Base-by-base conservation (phyloP, 2,888 invertebrate species). In the Synanthedon tipuliformis region DNA sequence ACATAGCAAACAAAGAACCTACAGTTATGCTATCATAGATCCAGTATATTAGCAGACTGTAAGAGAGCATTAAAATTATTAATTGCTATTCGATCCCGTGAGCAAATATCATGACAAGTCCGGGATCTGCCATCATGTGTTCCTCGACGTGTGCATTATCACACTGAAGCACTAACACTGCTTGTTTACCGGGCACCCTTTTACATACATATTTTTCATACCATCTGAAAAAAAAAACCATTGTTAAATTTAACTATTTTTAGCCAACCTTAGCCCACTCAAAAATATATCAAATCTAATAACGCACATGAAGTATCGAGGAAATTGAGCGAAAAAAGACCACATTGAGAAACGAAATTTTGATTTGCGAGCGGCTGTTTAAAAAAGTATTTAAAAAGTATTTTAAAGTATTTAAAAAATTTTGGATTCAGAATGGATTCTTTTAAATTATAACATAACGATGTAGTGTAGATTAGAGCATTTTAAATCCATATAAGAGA, bases 41-140 rank as follows among this genome's bases (percentile, higher is more conserved):
- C 27, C 27, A 27, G 7, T 27, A 27, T 27, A 7, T 7, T 7
- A 5, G 27, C 27, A 27, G 27, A 34, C 34, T 2, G 10, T 34
- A 48, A 45, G 34, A 34, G 34, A 52, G 56, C 55, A 54, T 48
- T 55, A 58, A 56, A 56, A 55, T 54, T 59, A 51, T 58, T 27
- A 8, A 45, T n/a, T 56, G 63, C 61, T 86, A 95, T 80, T 95
- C 95, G 64, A 98, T 96, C 58, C 98, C 98, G 81, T 98, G 98
- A 56, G 98, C 98, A 85, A 98, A 98, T 71, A 98, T 98, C 97
- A 98, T 97, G 52, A 98, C 97, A 60, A 98, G 90, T 1, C 98
- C 98, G 0, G 98, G 98, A 65, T 97, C 97, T 48, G 96, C 91
- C 91, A 98, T 96, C 91, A 98, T 95, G 67, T 98, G 97, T 59